These are phyloP conservation scores for Apis laboriosa DNA, from an alignment of 1,140 invertebrate species.

Conservation along the genomic window DNA sequence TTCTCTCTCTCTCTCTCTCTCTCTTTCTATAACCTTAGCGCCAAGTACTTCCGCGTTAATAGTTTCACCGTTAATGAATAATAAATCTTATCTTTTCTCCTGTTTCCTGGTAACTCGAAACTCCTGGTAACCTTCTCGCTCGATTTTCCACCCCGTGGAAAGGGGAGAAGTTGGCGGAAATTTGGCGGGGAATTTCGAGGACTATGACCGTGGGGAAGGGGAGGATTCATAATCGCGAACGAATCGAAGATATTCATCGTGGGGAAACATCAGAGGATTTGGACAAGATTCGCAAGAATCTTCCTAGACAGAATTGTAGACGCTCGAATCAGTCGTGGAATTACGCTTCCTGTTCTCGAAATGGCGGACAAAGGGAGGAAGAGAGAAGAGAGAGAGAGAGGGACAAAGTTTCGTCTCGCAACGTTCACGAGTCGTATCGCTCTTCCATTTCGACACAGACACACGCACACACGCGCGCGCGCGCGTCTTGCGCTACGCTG, in stretches of 20 bases:
- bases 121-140: too few relatives aligned
- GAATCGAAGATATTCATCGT: constrained; percentile 29
- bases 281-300: constrained; percentile 34
- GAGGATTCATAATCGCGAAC: neutral
- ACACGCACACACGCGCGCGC: neutral
- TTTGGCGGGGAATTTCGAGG: neutral
- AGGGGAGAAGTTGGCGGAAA: neutral
- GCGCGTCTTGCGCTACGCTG: neutral
- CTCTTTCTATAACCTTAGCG: neutral
- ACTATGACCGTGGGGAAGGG: neutral
- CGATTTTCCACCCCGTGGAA: constrained; percentile 2
- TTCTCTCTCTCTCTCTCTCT: neutral
- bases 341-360: constrained; percentile 18
- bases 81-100: constrained; percentile 24
- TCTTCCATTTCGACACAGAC: neutral
- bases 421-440: neutral
- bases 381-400: neutral
- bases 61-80: constrained; percentile 28
- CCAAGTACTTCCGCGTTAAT: constrained; percentile 33
- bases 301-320: constrained; percentile 23
- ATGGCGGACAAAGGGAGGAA: neutral
- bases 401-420: constrained; percentile 31
- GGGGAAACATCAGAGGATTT: neutral
- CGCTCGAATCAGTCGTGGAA: constrained; percentile 34
- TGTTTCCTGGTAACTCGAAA: neutral